phyloP scores from a whole-genome alignment of 2,888 invertebrate genomes.

The Schizotus pectinicornis region DNA sequence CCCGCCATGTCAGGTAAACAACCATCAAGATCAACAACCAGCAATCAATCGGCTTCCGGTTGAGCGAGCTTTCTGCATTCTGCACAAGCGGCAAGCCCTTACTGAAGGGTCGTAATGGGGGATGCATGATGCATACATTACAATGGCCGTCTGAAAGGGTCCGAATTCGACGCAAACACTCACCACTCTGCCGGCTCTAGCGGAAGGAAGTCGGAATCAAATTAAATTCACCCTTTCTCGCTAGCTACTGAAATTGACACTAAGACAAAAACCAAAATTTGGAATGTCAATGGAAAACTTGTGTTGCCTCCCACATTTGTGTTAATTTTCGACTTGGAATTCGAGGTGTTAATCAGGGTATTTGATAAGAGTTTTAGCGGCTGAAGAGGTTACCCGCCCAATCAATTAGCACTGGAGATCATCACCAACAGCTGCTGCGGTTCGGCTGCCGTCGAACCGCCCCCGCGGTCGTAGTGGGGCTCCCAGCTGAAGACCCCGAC shows the following conservation, averaged over 20 bases:
- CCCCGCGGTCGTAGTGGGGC: background rate
- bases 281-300: too few relatives aligned
- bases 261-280: background rate
- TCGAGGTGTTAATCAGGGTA: conserved; percentile 18
- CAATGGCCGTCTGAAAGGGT: background rate
- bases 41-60: conserved; percentile 28
- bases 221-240: background rate
- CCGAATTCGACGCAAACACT: background rate
- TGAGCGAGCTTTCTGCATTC: background rate
- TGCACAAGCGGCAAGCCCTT: background rate
- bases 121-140: background rate
- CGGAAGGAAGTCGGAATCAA: background rate
- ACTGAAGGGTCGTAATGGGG: background rate
- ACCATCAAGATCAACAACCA: conserved; percentile 16
- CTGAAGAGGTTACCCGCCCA: conserved; percentile 9
- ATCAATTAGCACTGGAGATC: conserved; percentile 23
- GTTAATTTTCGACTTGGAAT: background rate
- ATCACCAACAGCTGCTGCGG: conserved; percentile 5
- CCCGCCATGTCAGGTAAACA: conserved; percentile 24
- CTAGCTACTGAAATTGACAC: background rate
- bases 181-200: background rate
- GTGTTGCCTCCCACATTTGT: too few relatives aligned
- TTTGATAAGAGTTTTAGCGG: conserved; percentile 12
- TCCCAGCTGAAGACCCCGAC: background rate
- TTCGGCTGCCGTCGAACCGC: conserved; percentile 17